These are phyloP conservation scores for Thinocorus orbignyianus DNA, from an alignment of 2,113 vertebrate species.

Conservation along the genomic window DNA sequence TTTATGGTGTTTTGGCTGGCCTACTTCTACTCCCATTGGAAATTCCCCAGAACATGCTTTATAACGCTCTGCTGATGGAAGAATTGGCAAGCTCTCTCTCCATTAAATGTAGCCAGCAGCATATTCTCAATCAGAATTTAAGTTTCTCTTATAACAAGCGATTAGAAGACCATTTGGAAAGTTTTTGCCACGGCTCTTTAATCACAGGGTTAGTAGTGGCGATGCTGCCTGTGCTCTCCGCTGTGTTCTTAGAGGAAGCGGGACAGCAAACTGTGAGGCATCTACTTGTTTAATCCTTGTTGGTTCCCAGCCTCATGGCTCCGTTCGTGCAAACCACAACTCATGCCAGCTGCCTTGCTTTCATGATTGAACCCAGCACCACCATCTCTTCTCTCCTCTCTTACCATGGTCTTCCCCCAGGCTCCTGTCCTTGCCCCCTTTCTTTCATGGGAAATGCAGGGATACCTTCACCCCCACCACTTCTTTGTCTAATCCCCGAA, in stretches of 20 bases:
- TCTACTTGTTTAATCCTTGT: not conserved
- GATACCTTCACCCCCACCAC: accelerated
- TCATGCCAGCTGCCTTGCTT: not conserved
- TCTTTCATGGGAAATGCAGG: not conserved
- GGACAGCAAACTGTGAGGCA: not conserved
- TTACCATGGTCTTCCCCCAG: not conserved
- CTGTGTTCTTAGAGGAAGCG: not conserved
- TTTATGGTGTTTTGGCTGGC: conserved; percentile 22
- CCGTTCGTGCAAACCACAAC: not conserved
- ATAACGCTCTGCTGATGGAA: not conserved
- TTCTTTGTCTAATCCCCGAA: not conserved
- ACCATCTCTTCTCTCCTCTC: not conserved
- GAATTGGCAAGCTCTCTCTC: not conserved
- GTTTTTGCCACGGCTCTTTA: not conserved
- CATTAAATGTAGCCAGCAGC: not conserved
- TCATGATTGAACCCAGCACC: not conserved
- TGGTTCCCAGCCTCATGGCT: not conserved
- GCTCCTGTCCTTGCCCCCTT: not conserved
- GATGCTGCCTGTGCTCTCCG: not conserved
- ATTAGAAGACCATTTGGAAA: not conserved
- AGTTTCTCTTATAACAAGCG: not conserved
- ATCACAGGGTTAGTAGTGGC: not conserved
- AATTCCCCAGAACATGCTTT: not conserved
- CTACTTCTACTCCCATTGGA: conserved; percentile 35
- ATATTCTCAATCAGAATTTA: not conserved